Base-by-base conservation (phyloP, 2,797 vertebrate genomes). In the Chelon labrosus region DNA sequence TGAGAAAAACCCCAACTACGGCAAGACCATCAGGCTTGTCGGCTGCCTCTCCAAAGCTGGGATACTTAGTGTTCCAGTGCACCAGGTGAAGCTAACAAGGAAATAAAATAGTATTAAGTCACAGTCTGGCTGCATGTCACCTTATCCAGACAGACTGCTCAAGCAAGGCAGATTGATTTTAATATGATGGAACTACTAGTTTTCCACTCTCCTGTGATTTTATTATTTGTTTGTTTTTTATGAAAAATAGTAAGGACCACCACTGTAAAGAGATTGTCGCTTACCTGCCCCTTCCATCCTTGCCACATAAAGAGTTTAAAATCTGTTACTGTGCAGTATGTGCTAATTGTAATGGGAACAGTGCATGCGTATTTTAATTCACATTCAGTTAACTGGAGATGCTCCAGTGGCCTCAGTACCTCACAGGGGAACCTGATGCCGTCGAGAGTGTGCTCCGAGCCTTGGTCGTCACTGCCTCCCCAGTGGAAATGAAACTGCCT, bases 401-500 rank as follows among this genome's bases (percentile, higher is more conserved):
- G 38, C 58, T 20, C 12, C 20, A 37, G 62, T 1, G 27, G 46
- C 25, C 16, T 37, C 12, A 85, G 91, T 92, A 99, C 98, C 97
- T 99, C 98, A 52, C 95, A 96, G 0, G 98, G 95, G 1, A 95
- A 98, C 59, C 84, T 94, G 91, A 92, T 65, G 41, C 95, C 95
- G 1, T 96, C 95, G 65, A 99, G 89, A 0, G 95, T 90, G 22
- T 99, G 98, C 80, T 99, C 98, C 0, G 97, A 98, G 64, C 98
- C 98, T 0, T 93, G 92, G 3, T 96, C 95, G 0, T 99, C 96
- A 0, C 90, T 91, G 35, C 86, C 90, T 0, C 98, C 98, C 98
- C 98, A 99, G 57, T 99, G 98, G 89, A 98, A 97, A 79, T 99
- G 98, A 63, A 98, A 96, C 90, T 99, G 97, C 55, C 82, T 96